phyloP scores from a whole-genome alignment of 1,140 invertebrate genomes.

The Achatina immaculata region DNA sequence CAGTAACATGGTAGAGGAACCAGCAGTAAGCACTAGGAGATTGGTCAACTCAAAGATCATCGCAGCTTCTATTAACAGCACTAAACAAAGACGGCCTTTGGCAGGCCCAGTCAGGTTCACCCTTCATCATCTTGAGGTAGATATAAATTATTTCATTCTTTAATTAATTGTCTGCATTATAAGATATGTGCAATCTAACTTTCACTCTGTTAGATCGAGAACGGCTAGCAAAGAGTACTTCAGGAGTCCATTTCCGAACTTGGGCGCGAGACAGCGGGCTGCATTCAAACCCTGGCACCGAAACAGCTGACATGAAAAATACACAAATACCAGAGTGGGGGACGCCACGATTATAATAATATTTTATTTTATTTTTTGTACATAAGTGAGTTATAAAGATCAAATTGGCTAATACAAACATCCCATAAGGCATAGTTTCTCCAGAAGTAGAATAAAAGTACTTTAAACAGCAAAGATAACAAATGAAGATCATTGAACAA shows the following conservation, averaged over 20 bases:
- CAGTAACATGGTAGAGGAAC: background rate
- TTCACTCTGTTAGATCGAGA: background rate
- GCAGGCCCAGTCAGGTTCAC: conserved; percentile 24
- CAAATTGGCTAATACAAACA: no score
- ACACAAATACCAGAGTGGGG: conserved; percentile 9
- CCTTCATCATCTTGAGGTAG: conserved; percentile 17
- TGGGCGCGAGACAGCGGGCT: background rate
- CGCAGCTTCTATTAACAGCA: conserved; percentile 8
- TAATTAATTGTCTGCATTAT: no score
- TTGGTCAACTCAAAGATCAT: conserved; percentile 30
- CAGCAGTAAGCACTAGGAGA: background rate
- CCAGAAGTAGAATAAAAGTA: no score
- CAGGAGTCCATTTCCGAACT: background rate
- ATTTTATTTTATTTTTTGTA: no score
- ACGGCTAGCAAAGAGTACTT: background rate
- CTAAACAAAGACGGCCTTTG: background rate
- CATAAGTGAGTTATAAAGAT: no score
- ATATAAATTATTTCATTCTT: background rate
- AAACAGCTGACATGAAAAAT: conserved; percentile 3
- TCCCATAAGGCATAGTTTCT: no score
- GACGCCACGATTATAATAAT: no score
- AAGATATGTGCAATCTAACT: no score
- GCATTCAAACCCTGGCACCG: background rate
- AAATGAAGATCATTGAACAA: no score
- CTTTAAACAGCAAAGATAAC: no score